Base-by-base conservation (phyloP, 2,797 vertebrate species). In the Mormyrus proboscirostris region DNA sequence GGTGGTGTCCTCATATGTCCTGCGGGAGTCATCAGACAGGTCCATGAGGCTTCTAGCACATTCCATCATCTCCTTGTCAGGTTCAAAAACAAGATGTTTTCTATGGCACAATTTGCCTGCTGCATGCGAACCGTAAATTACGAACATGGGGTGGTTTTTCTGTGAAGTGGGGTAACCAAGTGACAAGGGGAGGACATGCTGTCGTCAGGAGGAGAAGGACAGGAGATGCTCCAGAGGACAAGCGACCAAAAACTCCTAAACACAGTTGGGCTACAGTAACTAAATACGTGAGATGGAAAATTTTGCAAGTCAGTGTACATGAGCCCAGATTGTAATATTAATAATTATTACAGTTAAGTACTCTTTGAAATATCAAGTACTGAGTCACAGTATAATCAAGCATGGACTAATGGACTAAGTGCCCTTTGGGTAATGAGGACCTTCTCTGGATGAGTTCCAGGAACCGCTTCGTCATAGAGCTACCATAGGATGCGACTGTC, bases 51-150 rank as follows among this genome's bases (percentile, higher is more conserved):
- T 89, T 55, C 55, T 22, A 65, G 82, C n/a, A 65, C 33, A 50
- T 86, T 51, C 82, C n/a, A 50, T 57, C 79, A 85, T 22, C 82
- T 57, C 22, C 22, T 10, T 85, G 79, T 53, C 88, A 89, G 53
- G 50, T 85, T 2, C 41, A 62, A 88, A 82, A 82, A n/a, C 38
- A 50, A 22, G 51, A 79, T 50, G 38, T 51, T 85, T 89, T 49
- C 55, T 50, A 41, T 57, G 47, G 8, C 29, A 51, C 7, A 25
- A 86, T 59, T 62, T 76, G 19, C n/a, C 1, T 59, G 19, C 76
- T n/a, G 4, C 29, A 22, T 89, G 51, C 22, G 47, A 65, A 85
- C 55, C 55, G 12, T 41, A 86, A 53, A 59, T 2, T 49, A 10
- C 0, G 0, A 44, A 49, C 41, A 44, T 51, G 50, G 50, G 55